phyloP scores from a whole-genome alignment of 2,888 invertebrate genomes.

The Philereme vetulata region DNA sequence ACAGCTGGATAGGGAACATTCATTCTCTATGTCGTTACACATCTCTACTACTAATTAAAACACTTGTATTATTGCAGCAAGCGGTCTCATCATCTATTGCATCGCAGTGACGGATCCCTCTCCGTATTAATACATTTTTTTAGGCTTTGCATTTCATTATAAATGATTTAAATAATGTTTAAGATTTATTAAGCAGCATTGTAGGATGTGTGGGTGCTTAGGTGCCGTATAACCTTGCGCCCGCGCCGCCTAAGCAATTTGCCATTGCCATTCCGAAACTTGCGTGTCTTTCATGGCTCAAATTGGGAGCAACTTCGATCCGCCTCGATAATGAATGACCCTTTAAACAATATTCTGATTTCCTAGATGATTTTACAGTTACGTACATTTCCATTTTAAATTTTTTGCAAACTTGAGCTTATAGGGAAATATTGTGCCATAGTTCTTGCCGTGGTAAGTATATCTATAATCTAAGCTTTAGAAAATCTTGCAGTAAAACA shows the following conservation, averaged over 20 bases:
- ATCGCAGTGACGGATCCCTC: no score
- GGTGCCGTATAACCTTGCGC: conserved; percentile 58
- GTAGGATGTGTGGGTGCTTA: conserved; percentile 62
- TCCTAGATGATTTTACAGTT: no score
- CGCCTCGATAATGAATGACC: not conserved
- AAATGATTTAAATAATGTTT: conserved; percentile 20
- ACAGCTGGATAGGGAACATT: no score
- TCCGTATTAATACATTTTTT: not conserved
- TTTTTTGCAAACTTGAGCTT: no score
- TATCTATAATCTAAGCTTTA: conserved; percentile 1
- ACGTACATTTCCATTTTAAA: no score
- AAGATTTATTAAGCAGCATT: conserved; percentile 24
- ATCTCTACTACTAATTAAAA: no score
- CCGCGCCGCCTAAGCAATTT: conserved; percentile 48
- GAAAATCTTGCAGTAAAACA: conserved; percentile 14
- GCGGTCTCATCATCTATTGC: no score
- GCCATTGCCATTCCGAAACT: conserved; percentile 55
- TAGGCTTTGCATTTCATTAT: conserved; percentile 5
- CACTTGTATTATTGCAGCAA: no score
- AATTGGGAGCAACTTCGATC: conserved; percentile 41
- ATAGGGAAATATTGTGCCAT: no score
- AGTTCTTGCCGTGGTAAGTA: no score
- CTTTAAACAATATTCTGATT: no score
- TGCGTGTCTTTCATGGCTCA: conserved; percentile 59
- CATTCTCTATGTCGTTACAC: no score